Evolutionary conservation across 2,113 vertebrate genomes (phyloP).

Genomic region (Pseudorectes ferrugineus): DNA sequence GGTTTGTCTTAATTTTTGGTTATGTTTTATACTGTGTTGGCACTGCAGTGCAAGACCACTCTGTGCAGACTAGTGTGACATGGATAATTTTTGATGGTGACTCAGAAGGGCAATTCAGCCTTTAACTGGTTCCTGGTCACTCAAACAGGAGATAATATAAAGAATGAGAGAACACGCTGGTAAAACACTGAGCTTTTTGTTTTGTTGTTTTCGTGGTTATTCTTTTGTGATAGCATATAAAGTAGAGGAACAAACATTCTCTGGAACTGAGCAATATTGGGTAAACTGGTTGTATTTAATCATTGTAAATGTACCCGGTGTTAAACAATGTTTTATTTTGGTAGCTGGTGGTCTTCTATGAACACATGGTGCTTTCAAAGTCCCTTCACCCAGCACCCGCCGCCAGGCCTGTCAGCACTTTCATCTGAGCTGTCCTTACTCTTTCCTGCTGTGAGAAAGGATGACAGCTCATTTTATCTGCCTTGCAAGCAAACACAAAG

Average conservation of each 20-base stretch:
- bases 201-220: neutral
- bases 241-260: neutral
- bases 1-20: neutral
- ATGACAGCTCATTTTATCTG: slow-evolving; percentile 53
- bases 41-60: rapidly evolving
- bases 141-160: neutral
- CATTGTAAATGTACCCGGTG: neutral
- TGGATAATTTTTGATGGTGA: neutral
- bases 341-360: neutral
- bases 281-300: neutral
- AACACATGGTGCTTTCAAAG: neutral
- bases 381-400: neutral
- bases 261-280: neutral
- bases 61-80: rapidly evolving
- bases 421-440: slow-evolving; percentile 27
- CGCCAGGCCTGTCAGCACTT: neutral
- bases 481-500: slow-evolving; percentile 44
- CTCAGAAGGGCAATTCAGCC: neutral
- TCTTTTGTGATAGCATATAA: neutral
- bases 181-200: neutral
- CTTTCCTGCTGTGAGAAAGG: slow-evolving; percentile 36
- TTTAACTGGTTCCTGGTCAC: neutral
- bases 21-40: neutral
- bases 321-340: neutral
- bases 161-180: rapidly evolving